These are phyloP conservation scores for Oceanodroma tethys DNA, from an alignment of 2,113 vertebrate genomes.

Conservation along the genomic window DNA sequence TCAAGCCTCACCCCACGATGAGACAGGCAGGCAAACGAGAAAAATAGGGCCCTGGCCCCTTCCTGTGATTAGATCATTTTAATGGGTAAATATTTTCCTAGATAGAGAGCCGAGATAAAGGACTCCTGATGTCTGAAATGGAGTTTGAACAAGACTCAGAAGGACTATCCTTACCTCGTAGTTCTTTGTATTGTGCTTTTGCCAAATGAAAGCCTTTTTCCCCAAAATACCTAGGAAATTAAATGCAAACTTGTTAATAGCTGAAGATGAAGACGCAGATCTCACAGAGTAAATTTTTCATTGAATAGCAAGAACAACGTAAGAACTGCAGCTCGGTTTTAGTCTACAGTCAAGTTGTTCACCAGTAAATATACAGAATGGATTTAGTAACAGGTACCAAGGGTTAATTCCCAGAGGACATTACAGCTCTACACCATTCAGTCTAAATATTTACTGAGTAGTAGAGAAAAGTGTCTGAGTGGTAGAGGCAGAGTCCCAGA, in stretches of 20 bases:
- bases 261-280: neutral
- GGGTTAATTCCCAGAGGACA: neutral
- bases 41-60: conserved; percentile 29
- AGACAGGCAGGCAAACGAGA: conserved; percentile 1
- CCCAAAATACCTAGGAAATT: neutral
- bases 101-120: conserved; percentile 42
- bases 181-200: neutral
- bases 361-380: neutral
- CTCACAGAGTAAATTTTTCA: neutral
- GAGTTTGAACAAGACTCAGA: neutral
- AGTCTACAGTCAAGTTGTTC: neutral
- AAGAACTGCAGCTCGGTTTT: neutral
- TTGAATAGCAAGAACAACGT: neutral
- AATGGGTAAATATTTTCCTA: conserved; percentile 60
- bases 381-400: neutral
- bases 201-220: neutral
- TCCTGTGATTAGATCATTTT: conserved; percentile 46
- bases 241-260: neutral
- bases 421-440: neutral
- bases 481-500: neutral
- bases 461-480: neutral
- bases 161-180: neutral
- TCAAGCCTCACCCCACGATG: neutral
- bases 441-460: neutral
- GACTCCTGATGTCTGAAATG: conserved; percentile 6